Base-by-base conservation (phyloP, 1,140 invertebrate species). In the Ceratina japonica region DNA sequence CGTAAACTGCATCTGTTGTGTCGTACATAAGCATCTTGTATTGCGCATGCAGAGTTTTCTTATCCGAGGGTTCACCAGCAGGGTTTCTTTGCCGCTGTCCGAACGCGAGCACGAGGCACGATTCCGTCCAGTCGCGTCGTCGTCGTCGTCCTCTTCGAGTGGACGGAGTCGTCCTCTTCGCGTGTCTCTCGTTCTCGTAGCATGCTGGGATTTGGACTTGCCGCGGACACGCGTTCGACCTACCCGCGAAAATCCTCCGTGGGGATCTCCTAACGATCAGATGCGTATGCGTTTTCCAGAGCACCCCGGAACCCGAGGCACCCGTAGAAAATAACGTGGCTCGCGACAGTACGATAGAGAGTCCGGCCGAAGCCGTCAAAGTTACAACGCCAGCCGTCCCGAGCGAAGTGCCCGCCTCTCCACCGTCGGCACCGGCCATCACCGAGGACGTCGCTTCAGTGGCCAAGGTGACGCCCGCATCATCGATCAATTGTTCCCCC, bases 401-500 rank as follows among this genome's bases (percentile, higher is more conserved):
- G 8, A 81, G 81, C 27, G 91, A 91, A 75, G 77, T 73, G 68
- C 81, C 87, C 49, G 85, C 81, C 31, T 68, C 87, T 49, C 83
- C 85, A 20, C 86, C 87, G 75, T 85, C 85, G 18, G 88, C 87
- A 31, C 90, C 91, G 13, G 91, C 89, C 64, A 92, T 92, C 79
- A 92, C 91, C 62, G 91, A 92, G 85, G 92, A 92, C 75, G 92
- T 92, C 70, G 89, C 92, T 66, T 92, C 92, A 16, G 91, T 92
- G 13, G 91, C 89, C 72, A 92, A 92, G 89, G 92, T 92, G 86
- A 64, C 58, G 8, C 10, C 0, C 59, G 3, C 10, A 3, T 49
- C n/a, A n/a, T 10, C 10, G 4, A 1, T 8, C 4, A 16, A 12
- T 24, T 2, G 13, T 61, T 0, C 27, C 8, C 0, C 27, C 8